Conservation (phyloP, 1,140 invertebrate genomes). For the Antheraea pernyi region DNA sequence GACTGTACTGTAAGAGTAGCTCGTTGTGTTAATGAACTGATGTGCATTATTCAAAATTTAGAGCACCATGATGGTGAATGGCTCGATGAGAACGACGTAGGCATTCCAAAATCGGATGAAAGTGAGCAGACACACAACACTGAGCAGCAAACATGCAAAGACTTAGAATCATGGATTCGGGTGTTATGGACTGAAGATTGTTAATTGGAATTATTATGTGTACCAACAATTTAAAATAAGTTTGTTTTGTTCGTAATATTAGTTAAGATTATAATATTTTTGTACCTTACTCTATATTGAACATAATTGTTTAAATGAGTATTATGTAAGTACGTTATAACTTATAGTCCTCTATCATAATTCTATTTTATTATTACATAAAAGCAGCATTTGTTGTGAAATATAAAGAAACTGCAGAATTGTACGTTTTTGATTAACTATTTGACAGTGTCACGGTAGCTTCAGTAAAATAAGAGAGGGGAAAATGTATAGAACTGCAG, state of each 20-base stretch:
- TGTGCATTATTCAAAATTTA: constrained; percentile 46
- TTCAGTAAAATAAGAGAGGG: no score
- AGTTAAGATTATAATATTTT: constrained; percentile 27
- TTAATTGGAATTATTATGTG: constrained; percentile 34
- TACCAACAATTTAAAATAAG: constrained; percentile 32
- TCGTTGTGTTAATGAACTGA: constrained; percentile 38
- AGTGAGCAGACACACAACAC: constrained; percentile 41
- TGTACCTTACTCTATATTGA: constrained; percentile 31
- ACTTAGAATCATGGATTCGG: constrained; percentile 45
- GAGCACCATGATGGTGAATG: constrained; percentile 42
- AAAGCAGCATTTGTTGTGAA: no score
- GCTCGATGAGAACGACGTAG: constrained; percentile 33
- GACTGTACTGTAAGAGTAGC: no score
- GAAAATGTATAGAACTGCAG: no score
- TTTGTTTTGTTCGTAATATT: constrained; percentile 32
- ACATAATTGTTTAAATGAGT: constrained; percentile 19
- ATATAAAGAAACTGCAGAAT: no score
- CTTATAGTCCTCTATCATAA: constrained; percentile 16
- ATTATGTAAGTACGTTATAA: no score
- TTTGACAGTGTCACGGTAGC: no score
- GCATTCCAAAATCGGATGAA: constrained; percentile 36
- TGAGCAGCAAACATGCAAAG: constrained; percentile 40
- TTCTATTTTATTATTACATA: constrained; percentile 18
- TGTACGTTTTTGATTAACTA: no score
- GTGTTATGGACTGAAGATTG: constrained; percentile 42